Percentiles rank a stretch among this genome's conserved stretches.
phyloP scores from a whole-genome alignment of 1,140 invertebrate genomes.

The Drosophila parabipectinata region DNA sequence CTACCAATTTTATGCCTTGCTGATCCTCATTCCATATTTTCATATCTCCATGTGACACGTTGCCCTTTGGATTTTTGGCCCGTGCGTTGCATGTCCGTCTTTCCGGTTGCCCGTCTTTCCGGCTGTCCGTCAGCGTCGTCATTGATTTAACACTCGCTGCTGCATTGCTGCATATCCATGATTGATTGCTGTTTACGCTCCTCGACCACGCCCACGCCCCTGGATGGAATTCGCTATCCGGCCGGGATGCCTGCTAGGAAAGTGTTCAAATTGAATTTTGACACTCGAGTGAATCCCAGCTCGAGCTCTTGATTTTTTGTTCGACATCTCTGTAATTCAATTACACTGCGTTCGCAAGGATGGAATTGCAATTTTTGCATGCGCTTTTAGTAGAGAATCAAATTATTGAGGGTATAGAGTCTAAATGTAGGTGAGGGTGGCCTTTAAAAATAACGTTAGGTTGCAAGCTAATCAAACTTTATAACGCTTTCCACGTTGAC shows the following conservation, averaged over 20 bases:
- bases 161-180: conserved; percentile 30
- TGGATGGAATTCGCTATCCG: conserved; percentile 10
- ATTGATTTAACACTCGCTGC: conserved; percentile 14
- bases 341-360: conserved; percentile 33
- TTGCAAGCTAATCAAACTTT: conserved; percentile 15
- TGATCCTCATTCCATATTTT: background rate
- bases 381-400: background rate
- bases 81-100: background rate
- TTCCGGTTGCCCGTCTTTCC: background rate
- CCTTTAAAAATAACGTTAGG: background rate
- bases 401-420: background rate
- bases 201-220: conserved; percentile 14
- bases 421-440: background rate
- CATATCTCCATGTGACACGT: conserved; percentile 3
- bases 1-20: background rate
- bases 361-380: conserved; percentile 24
- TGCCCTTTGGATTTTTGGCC: background rate
- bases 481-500: conserved; percentile 7
- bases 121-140: conserved; percentile 6
- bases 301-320: conserved; percentile 13
- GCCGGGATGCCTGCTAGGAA: background rate
- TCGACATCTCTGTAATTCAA: conserved; percentile 45
- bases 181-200: conserved; percentile 74
- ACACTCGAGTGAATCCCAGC: conserved; percentile 21
- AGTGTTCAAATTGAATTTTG: conserved; percentile 45